Conservation (phyloP, 1,140 invertebrate genomes). For the Macrobrachium rosenbergii region DNA sequence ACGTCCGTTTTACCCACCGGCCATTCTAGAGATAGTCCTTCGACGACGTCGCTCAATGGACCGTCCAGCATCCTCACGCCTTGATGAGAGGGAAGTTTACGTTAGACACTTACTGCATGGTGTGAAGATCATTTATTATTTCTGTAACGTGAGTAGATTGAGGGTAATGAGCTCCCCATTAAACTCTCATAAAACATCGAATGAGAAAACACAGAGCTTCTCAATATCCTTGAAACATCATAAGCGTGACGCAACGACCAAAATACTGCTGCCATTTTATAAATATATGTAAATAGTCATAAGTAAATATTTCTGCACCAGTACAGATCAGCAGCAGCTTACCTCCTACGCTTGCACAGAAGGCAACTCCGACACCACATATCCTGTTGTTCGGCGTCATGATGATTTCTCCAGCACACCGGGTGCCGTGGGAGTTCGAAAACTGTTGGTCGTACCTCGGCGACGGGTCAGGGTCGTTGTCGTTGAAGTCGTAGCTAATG, state of each 20-base stretch:
- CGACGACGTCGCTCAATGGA: constrained; percentile 86
- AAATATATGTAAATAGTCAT: not conserved
- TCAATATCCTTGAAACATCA: too few species aligned
- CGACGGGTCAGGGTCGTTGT: constrained; percentile 81
- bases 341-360: constrained; percentile 69
- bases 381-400: constrained; percentile 69
- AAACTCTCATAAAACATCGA: too few species aligned
- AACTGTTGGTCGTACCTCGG: constrained; percentile 78
- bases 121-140: too few species aligned
- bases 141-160: too few species aligned
- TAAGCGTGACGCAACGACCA: too few species aligned
- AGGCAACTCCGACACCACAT: constrained; percentile 70
- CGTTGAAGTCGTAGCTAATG: constrained; percentile 90
- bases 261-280: too few species aligned
- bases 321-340: not conserved
- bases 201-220: too few species aligned
- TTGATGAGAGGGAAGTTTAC: constrained; percentile 66
- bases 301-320: too few species aligned
- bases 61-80: constrained; percentile 93
- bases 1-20: constrained; percentile 83
- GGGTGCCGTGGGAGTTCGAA: constrained; percentile 70
- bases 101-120: too few species aligned
- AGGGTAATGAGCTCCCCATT: too few species aligned
- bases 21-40: constrained; percentile 82
- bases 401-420: constrained; percentile 69